Conservation (phyloP, 2,797 vertebrate species). For the Lepilemur septentrionalis region DNA sequence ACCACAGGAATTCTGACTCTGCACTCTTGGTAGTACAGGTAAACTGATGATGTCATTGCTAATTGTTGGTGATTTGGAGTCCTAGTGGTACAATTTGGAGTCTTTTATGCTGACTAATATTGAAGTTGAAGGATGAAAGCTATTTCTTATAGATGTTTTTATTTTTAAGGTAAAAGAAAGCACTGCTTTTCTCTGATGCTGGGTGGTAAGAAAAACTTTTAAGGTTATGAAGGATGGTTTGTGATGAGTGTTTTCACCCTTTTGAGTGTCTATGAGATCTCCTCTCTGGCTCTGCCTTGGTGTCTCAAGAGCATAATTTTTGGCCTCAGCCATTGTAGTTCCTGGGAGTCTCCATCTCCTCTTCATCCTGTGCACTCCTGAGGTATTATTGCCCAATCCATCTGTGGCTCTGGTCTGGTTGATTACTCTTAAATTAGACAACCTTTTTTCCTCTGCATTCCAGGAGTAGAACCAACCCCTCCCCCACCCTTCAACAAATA, state of each 20-base stretch:
- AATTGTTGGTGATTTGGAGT: not conserved
- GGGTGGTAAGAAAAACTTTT: not conserved
- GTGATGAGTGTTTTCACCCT: not conserved
- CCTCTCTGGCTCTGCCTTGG: not conserved
- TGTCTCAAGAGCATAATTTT: not conserved
- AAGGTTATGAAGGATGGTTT: not conserved
- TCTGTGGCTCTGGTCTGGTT: not conserved
- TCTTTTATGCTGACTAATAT: not conserved
- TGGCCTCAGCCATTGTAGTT: not conserved
- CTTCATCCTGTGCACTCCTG: not conserved
- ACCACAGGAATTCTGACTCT: not conserved
- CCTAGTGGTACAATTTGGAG: not conserved
- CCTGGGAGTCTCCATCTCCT: not conserved
- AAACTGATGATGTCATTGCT: not conserved
- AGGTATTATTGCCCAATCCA: not conserved
- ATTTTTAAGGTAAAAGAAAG: conserved; percentile 1
- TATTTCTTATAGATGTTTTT: not conserved
- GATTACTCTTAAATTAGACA: not conserved
- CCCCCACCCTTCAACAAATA: not conserved
- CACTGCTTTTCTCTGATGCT: not conserved
- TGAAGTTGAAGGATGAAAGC: not conserved
- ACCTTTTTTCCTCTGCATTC: not conserved
- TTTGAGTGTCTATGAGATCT: not conserved
- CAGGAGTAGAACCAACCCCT: not conserved
- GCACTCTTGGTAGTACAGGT: not conserved